Conservation (phyloP, 2,797 vertebrate species). For the Sebastolobus alascanus region DNA sequence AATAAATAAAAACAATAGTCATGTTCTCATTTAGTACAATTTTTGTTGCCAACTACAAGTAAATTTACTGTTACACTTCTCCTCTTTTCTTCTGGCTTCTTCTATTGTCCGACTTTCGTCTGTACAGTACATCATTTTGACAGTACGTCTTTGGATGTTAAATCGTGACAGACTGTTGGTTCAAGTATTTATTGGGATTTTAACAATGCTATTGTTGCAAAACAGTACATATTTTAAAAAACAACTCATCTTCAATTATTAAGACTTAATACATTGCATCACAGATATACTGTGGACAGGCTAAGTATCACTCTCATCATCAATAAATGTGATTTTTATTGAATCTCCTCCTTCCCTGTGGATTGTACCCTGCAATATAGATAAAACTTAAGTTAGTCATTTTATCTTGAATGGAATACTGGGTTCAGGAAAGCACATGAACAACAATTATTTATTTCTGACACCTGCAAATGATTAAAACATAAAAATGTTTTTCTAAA, state of each 20-base stretch:
- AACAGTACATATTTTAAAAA: neutral
- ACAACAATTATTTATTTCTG: neutral
- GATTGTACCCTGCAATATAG: constrained; percentile 47
- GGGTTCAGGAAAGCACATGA: neutral
- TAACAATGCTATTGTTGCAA: neutral
- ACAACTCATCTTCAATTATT: neutral
- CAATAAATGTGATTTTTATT: constrained; percentile 5
- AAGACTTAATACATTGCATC: neutral
- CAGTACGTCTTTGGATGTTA: neutral
- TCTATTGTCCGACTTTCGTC: neutral
- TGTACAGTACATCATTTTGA: neutral
- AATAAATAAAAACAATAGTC: neutral
- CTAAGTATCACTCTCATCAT: neutral
- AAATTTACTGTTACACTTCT: neutral
- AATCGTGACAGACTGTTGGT: neutral
- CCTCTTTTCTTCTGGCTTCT: neutral
- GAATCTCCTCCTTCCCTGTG: constrained; percentile 14
- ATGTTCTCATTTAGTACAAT: neutral
- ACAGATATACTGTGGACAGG: neutral
- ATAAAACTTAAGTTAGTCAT: constrained; percentile 18
- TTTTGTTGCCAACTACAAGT: constrained; percentile 1
- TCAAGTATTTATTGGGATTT: constrained; percentile 7
- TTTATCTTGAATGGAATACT: neutral
- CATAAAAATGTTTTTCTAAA: neutral
- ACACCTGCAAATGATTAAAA: constrained; percentile 20